phyloP scores from a whole-genome alignment of 2,888 invertebrate species.

The Limnephilus auricula region DNA sequence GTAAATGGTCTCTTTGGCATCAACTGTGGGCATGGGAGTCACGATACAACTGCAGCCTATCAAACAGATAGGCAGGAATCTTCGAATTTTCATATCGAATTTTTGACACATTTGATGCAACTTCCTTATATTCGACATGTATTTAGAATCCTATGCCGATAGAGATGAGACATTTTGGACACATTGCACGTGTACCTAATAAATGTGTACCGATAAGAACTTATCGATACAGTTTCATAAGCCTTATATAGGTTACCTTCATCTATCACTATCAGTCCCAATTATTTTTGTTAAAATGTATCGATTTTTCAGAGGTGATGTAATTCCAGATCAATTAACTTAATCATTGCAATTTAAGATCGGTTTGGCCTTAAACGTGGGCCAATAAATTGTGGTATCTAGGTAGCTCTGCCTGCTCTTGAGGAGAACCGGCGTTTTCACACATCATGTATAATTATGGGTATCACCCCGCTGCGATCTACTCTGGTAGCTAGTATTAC shows the following conservation, averaged over 20 bases:
- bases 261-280: background rate
- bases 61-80: no score
- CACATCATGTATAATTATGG: conserved; percentile 53
- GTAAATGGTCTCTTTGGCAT: no score
- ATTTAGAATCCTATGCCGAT: no score
- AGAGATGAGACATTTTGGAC: no score
- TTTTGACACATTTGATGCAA: no score
- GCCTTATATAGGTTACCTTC: background rate
- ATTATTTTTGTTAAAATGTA: background rate
- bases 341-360: background rate
- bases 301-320: background rate
- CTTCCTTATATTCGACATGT: no score
- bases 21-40: no score
- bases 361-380: background rate
- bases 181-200: background rate
- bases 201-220: background rate
- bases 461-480: conserved; percentile 44
- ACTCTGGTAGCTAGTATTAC: background rate
- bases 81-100: no score
- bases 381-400: background rate
- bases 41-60: no score
- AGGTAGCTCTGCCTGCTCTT: background rate
- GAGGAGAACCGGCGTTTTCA: conserved; percentile 36
- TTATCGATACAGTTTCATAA: background rate
- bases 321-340: background rate